Evolutionary conservation across 2,113 vertebrate genomes (phyloP), one percentile per base, ranked within the genome.

Genomic region (Oryzias javanicus): DNA sequence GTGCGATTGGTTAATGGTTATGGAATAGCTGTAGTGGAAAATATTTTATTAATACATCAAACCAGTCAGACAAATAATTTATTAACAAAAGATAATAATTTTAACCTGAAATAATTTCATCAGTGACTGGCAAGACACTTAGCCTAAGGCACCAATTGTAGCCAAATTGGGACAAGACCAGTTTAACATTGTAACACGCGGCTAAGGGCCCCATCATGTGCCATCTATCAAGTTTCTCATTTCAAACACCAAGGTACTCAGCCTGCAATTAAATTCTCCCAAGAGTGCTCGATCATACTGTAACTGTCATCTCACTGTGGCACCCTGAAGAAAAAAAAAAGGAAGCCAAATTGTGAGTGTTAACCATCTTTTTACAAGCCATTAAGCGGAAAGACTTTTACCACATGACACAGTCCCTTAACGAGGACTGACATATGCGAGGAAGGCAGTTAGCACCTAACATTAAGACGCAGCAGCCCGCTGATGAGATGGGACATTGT

Each of bases 351-450:
- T 92, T 91, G 80, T 93, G 94, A 94, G 92, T 92, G 94, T 96
- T 97, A 96, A 97, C 94, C 94, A 94, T 96, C 93, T 95, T 98
- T 89, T 98, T 98, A 97, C 94, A 94, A 94, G 94, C 93, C 95
- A 96, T 96, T 98, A 98, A 94, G 92, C 90, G 90, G 89, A 91
- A 90, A 83, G 92, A 92, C 92, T 93, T 35, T 96, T 95, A 96
- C 91, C 84, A 57, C 90, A 75, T 76, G 65, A 90, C 92, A 81
- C 78, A 90, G 91, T 93, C 94, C 94, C 94, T 94, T 98, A 98
- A 98, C 93, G 94, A 97, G 94, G 94, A 89, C 94, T 96, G 96
- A 93, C 95, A 98, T 96, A 97, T 98, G 96, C 94, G 94, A 93
- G 89, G 88, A 83, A 94, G 92, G 92, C 94, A 94, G 93, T 98